Percentiles rank a stretch among this genome's conserved stretches.
Conservation (phyloP, 2,797 vertebrate genomes). For the Benthosema pterotum region DNA sequence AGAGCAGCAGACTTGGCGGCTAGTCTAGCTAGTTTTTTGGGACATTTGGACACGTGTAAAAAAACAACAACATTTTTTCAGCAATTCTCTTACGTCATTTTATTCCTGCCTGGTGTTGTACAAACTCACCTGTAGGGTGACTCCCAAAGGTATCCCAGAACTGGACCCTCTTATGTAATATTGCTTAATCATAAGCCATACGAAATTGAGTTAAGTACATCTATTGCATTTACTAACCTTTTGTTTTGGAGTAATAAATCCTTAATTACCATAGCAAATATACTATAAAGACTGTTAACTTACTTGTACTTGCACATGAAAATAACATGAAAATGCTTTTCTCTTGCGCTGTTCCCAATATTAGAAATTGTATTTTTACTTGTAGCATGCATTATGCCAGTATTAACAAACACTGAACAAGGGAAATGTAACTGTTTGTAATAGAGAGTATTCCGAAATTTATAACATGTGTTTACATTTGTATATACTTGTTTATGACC, state of each 20-base stretch:
- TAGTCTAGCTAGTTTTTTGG: too few species aligned
- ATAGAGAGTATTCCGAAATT: conserved; percentile 42
- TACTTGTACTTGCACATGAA: conserved; percentile 77
- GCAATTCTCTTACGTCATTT: too few species aligned
- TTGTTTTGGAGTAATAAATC: conserved; percentile 63
- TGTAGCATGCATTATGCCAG: conserved; percentile 74
- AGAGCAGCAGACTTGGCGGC: too few species aligned
- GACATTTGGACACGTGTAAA: too few species aligned
- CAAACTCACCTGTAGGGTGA: too few species aligned
- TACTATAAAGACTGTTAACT: conserved; percentile 81
- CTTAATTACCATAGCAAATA: conserved; percentile 76
- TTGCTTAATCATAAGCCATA: conserved; percentile 50
- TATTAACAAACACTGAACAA: conserved; percentile 34
- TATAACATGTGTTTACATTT: conserved; percentile 64
- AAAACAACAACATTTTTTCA: too few species aligned
- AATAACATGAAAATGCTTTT: conserved; percentile 59
- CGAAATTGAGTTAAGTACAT: conserved; percentile 46
- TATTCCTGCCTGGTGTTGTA: too few species aligned
- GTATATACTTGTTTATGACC: conserved; percentile 53
- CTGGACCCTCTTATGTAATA: too few species aligned
- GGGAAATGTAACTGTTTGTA: conserved; percentile 37
- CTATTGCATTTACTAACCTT: conserved; percentile 38
- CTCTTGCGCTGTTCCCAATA: conserved; percentile 47
- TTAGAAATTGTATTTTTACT: conserved; percentile 65
- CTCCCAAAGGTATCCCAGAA: too few species aligned